Evolutionary conservation across 2,888 invertebrate species (phyloP).

Genomic region (Cantharis rufa): DNA sequence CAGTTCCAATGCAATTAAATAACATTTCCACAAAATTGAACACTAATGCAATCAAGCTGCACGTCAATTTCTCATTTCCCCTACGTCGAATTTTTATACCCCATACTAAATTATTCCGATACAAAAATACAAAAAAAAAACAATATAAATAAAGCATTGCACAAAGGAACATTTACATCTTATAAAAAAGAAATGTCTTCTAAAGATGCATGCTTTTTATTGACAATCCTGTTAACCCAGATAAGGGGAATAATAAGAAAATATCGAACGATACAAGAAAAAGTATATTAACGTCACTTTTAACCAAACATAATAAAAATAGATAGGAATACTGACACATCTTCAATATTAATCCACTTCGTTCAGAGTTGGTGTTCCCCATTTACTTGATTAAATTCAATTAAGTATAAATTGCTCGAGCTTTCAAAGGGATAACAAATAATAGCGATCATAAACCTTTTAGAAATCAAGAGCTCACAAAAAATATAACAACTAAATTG

Average conservation of each 20-base stretch:
- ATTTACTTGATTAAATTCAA: conserved; percentile 17
- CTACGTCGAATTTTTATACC: background rate
- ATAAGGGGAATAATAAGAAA: background rate
- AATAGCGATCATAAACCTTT: background rate
- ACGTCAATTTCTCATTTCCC: background rate
- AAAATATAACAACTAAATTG: background rate
- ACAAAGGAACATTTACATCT: background rate
- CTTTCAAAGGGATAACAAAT: conserved; percentile 4
- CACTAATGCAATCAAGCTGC: background rate
- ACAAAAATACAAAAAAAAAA: background rate
- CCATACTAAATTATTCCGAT: background rate
- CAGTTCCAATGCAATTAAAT: background rate
- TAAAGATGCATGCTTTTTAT: background rate
- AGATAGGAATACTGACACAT: background rate
- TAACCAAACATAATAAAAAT: background rate
- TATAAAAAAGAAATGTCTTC: background rate
- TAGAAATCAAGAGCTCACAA: background rate
- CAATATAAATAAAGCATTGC: background rate
- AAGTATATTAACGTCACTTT: background rate
- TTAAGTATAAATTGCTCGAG: conserved; percentile 5
- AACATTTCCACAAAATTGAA: conserved; percentile 2
- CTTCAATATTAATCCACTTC: background rate
- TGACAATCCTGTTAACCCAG: conserved; percentile 4
- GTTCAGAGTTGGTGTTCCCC: background rate
- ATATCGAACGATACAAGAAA: background rate